Base-by-base conservation (phyloP, 2,113 vertebrate species). In the Hemiprocne comata region DNA sequence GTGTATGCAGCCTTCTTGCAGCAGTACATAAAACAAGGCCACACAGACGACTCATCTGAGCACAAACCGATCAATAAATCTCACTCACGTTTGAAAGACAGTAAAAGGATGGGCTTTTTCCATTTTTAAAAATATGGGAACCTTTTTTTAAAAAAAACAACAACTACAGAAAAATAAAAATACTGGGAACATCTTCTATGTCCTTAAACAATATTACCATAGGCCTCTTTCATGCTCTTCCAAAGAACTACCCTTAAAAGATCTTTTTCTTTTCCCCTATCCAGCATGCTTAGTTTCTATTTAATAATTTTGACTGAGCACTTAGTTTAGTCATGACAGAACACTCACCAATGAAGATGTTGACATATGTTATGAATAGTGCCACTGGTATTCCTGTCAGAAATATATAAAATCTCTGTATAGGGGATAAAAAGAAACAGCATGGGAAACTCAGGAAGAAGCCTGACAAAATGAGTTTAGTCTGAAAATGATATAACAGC, bases 341-440 rank as follows among this genome's bases (percentile, higher is more conserved):
- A 16, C 62, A 98, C 99, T 98, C 97, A 99, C 99, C 99, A 55
- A 99, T 90, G 58, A 99, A 99, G 85, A 99, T 4, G 93, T 99
- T 99, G 85, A 99, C 97, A 36, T 93, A 95, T 0, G 98, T 98
- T 96, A 99, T 93, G 64, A 98, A 26, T 23, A 98, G 29, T 7
- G 83, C 97, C 62, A 98, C 62, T 26, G 99, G 99, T 90, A 99
- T 96, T 78, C 98, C 99, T 4, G 99, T 99, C 94, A 99, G 95
- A 61, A 98, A 94, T 80, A 98, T 0, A 71, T 99, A 99, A 96
- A 93, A 99, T 98, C 78, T 97, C 99, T 99, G 97, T 18, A 70
- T 28, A 91, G 25, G 14, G 26, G 11, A 73, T 38, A 72, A 81
- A 66, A 60, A 36, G 20, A 26, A 61, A 53, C n/a, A 53, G 25